Evolutionary conservation across 2,113 vertebrate species (phyloP), one percentile per base, ranked within the genome.

Genomic region (Rhynchopsitta pachyrhyncha): DNA sequence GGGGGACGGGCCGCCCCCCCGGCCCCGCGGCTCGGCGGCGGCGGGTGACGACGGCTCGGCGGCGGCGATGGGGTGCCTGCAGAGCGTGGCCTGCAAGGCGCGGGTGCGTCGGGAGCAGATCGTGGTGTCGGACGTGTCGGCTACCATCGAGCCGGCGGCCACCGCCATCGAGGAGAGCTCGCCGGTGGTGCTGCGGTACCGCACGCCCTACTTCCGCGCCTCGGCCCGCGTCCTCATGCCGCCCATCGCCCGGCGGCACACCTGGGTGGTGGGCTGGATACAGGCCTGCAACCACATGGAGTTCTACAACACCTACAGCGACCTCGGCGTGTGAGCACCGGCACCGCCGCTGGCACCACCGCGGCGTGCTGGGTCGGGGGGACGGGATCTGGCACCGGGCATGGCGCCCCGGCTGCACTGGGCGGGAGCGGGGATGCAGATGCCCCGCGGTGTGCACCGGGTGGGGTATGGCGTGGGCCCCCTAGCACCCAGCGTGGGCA

Each of bases 231-330:
- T 99, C 95, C 98, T 99, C 92, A 99, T 99, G 99, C 99, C 99
- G 62, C 99, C 99, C 52, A 98, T 99, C 79, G 98, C 99, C 89
- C 98, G 99, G 90, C 98, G 98, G 53, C 99, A 99, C 98, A 99
- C 99, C 82, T 99, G 99, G 99, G 99, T 99, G 97, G 99, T 99
- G 92, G 99, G 99, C 93, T 99, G 99, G 99, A 99, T 99, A 96
- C 99, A 99, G 97, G 99, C 99, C 92, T 99, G 99, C 98, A 99
- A 99, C 96, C 99, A 99, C 97, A 99, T 99, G 99, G 99, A 99
- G 96, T 99, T 99, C 97, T 99, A 99, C 98, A 99, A 99, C 98
- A 99, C 98, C 94, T 99, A 99, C 95, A 99, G 99, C 97, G 95
- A 94, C 84, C 89, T 97, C 59, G 86, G 93, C 93, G 90, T 97